Evolutionary conservation across 2,113 vertebrate genomes (phyloP).

Genomic region (Chaetops frenatus): DNA sequence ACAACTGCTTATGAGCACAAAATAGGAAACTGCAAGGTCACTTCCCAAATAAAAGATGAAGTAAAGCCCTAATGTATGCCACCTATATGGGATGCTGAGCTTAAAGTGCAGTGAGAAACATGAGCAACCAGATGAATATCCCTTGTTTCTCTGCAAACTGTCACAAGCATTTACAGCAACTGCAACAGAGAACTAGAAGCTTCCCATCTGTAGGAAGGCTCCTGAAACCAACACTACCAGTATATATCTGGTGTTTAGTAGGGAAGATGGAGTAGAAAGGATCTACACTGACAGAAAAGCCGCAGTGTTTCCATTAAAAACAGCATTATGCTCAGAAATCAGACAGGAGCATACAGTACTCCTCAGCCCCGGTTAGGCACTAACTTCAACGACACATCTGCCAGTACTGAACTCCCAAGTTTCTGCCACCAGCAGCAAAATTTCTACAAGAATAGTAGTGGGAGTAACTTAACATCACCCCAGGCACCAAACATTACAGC

Average conservation of each 20-base stretch:
- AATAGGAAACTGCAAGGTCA: not conserved
- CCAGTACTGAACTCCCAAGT: not conserved
- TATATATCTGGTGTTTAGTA: not conserved
- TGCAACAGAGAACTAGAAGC: not conserved
- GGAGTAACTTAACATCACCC: not conserved
- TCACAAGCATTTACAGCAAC: not conserved
- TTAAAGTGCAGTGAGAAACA: not conserved
- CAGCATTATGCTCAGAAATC: not conserved
- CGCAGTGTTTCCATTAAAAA: not conserved
- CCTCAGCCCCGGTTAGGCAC: not conserved
- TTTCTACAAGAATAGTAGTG: not conserved
- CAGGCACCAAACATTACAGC: not conserved
- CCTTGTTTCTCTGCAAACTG: not conserved
- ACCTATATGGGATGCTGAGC: not conserved
- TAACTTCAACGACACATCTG: not conserved
- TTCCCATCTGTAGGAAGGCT: not conserved
- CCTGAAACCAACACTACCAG: not conserved
- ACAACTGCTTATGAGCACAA: not conserved
- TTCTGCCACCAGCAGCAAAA: not conserved
- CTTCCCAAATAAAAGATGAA: not conserved
- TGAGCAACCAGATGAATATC: accelerated
- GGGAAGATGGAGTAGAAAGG: not conserved
- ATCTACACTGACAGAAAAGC: not conserved
- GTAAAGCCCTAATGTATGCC: not conserved
- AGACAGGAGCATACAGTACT: not conserved